Evolutionary conservation across 2,888 invertebrate genomes (phyloP).

Genomic region (Iphiclides podalirius): DNA sequence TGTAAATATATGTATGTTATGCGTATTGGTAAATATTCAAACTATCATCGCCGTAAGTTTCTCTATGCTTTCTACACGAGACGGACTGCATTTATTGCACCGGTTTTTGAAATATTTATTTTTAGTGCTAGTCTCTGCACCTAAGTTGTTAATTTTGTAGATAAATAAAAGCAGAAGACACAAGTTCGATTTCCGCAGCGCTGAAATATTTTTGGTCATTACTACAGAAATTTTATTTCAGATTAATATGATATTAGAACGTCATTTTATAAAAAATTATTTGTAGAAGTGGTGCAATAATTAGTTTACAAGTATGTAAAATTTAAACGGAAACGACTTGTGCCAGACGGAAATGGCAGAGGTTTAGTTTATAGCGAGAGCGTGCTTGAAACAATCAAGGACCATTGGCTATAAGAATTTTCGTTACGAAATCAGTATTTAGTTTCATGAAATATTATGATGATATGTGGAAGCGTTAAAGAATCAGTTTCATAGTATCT

Average conservation of each 20-base stretch:
- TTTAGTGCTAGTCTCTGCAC: too few relatives aligned
- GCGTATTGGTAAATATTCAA: slow-evolving; percentile 32
- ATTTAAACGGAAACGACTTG: slow-evolving; percentile 4
- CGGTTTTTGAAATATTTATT: slow-evolving; percentile 4
- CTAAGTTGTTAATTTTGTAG: too few relatives aligned
- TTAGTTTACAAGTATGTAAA: neutral
- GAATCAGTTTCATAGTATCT: too few relatives aligned
- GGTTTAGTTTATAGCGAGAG: slow-evolving; percentile 19
- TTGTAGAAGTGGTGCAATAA: slow-evolving; percentile 1
- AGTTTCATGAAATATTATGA: neutral
- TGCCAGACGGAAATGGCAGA: slow-evolving; percentile 12
- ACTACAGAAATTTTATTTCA: too few relatives aligned
- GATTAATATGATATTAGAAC: slow-evolving; percentile 5
- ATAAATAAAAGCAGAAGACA: too few relatives aligned
- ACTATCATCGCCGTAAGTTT: neutral
- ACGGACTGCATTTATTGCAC: neutral
- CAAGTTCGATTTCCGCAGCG: too few relatives aligned
- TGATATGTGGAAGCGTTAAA: neutral
- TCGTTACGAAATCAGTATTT: neutral
- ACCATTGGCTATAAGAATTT: slow-evolving; percentile 15
- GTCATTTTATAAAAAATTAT: neutral
- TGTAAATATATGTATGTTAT: slow-evolving; percentile 34
- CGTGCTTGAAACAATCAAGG: slow-evolving; percentile 36
- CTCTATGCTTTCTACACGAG: slow-evolving; percentile 11
- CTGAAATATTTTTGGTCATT: too few relatives aligned